Percentiles rank a stretch among this genome's conserved stretches.
These are phyloP conservation scores for Cheilosia pagana DNA, from an alignment of 2,888 invertebrate species.

Conservation along the genomic window DNA sequence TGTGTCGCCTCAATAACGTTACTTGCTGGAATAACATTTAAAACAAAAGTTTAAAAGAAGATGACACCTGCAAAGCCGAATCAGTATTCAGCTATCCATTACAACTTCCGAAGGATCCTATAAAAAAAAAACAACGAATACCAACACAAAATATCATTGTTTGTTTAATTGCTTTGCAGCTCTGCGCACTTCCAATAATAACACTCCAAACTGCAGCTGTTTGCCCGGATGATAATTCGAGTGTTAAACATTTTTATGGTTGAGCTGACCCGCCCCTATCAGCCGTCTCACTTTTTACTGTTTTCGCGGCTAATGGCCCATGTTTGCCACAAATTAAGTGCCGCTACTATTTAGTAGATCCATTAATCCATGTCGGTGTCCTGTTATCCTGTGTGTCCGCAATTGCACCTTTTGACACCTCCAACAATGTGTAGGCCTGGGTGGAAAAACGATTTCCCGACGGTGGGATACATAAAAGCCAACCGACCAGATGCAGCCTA, in stretches of 20 bases:
- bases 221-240: not conserved
- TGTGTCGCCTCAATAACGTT: too few species aligned
- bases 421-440: slow-evolving; percentile 20
- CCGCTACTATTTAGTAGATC: slow-evolving; percentile 46
- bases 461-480: slow-evolving; percentile 49
- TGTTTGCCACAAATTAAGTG: slow-evolving; percentile 13
- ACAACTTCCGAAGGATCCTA: too few species aligned
- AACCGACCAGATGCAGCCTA: slow-evolving; percentile 59
- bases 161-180: too few species aligned
- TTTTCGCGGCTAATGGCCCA: slow-evolving; percentile 14
- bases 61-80: too few species aligned
- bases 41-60: too few species aligned
- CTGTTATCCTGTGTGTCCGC: slow-evolving; percentile 20
- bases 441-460: slow-evolving; percentile 1
- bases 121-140: too few species aligned
- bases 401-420: slow-evolving; percentile 58
- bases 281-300: too few species aligned
- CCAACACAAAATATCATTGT: too few species aligned
- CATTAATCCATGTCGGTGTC: slow-evolving; percentile 48
- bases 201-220: too few species aligned
- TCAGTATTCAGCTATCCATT: too few species aligned
- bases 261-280: not conserved
- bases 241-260: not conserved
- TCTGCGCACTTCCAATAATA: too few species aligned
- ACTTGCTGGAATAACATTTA: too few species aligned